phyloP scores from a whole-genome alignment of 2,113 vertebrate genomes.

The Boleophthalmus pectinirostris region DNA sequence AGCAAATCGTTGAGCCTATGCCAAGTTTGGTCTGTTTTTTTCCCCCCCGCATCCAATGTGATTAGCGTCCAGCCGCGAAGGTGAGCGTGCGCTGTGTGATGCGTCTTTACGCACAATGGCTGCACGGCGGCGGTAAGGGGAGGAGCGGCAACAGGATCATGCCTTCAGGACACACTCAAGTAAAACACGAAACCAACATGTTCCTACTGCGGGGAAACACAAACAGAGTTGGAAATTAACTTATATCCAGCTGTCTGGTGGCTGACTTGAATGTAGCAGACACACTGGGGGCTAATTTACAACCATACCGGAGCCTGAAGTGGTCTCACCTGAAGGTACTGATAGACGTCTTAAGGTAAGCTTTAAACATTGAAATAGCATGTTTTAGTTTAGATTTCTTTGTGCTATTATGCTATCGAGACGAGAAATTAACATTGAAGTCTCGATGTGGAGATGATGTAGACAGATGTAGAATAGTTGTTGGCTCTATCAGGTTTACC shows the following conservation, averaged over 20 bases:
- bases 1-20: too few species aligned
- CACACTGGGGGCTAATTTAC: background rate
- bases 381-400: too few species aligned
- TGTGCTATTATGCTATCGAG: background rate
- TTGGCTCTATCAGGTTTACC: too few species aligned
- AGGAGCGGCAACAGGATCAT: background rate
- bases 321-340: background rate
- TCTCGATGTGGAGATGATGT: background rate
- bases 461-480: too few species aligned
- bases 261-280: background rate
- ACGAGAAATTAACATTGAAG: background rate
- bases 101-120: background rate
- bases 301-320: background rate
- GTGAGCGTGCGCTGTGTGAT: background rate
- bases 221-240: background rate
- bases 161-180: background rate
- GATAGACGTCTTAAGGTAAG: background rate
- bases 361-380: background rate
- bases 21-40: too few species aligned
- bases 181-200: slow-evolving; percentile 7
- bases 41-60: background rate
- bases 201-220: background rate
- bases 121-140: background rate
- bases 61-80: background rate
- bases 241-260: background rate